These are phyloP conservation scores for Morbakka virulenta DNA, from an alignment of 30 jellyfish, hydroid and myxozoan species.

Conservation along the genomic window DNA sequence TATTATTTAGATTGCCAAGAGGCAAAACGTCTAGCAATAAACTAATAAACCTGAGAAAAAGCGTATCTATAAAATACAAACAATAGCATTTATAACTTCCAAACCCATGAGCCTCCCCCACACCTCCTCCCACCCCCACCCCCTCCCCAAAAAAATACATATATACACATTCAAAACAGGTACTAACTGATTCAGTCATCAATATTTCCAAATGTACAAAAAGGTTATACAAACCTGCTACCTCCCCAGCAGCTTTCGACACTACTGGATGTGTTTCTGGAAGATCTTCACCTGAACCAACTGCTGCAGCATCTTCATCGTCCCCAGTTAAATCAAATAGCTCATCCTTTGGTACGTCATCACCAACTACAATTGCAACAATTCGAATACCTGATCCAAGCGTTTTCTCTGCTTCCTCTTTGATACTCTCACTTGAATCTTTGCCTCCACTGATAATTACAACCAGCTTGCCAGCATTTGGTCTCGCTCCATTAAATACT, in stretches of 20 bases:
- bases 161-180: too few relatives aligned
- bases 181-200: too few relatives aligned
- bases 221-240: too few relatives aligned
- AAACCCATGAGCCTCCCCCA: too few relatives aligned
- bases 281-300: background rate
- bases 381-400: constrained; percentile 3
- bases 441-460: constrained; percentile 26
- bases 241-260: background rate
- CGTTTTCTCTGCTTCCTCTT: background rate
- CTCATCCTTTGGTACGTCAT: constrained; percentile 9
- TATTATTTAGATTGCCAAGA: too few relatives aligned
- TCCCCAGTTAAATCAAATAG: constrained; percentile 7
- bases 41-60: too few relatives aligned
- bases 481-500: background rate
- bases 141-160: too few relatives aligned
- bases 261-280: constrained; percentile 1
- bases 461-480: constrained; percentile 9
- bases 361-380: constrained; percentile 44
- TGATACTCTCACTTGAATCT: background rate
- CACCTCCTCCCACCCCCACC: too few relatives aligned
- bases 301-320: background rate
- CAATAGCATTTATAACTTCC: too few relatives aligned
- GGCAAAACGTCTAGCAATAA: too few relatives aligned
- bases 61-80: too few relatives aligned
- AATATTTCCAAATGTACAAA: too few relatives aligned